These are phyloP conservation scores for Notoglanidium macrostoma DNA, from an alignment of 2,797 vertebrate species.

Conservation along the genomic window DNA sequence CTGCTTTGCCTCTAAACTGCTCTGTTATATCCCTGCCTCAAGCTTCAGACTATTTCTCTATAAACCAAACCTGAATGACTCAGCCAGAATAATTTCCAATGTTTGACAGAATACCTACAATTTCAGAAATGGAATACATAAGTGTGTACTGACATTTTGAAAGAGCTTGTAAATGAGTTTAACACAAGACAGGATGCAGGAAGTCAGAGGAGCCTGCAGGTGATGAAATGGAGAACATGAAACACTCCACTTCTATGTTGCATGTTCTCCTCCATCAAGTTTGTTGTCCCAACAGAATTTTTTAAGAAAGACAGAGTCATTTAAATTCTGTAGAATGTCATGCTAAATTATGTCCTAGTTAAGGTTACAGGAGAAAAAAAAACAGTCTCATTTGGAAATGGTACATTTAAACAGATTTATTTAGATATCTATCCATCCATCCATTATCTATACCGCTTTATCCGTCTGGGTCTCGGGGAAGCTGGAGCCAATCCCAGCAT, in stretches of 20 bases:
- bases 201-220: not conserved
- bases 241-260: not conserved
- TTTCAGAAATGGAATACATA: not conserved
- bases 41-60: conserved; percentile 13
- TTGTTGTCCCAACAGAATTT: conserved; percentile 9
- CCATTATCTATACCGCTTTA: no score
- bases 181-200: no score
- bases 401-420: no score
- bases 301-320: not conserved
- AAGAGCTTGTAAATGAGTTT: not conserved
- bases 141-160: not conserved
- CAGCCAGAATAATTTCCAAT: not conserved
- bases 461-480: no score
- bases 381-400: not conserved
- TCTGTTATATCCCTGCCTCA: not conserved
- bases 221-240: not conserved
- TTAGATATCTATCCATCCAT: no score
- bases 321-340: not conserved
- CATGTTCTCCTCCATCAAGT: not conserved
- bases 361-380: not conserved
- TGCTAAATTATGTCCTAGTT: not conserved
- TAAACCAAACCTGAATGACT: conserved; percentile 36
- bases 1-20: conserved; percentile 39
- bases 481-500: no score
- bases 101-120: not conserved